Evolutionary conservation across 2,888 invertebrate species (phyloP), one percentile per base, ranked within the genome.

Genomic region (Perdita meconis): DNA sequence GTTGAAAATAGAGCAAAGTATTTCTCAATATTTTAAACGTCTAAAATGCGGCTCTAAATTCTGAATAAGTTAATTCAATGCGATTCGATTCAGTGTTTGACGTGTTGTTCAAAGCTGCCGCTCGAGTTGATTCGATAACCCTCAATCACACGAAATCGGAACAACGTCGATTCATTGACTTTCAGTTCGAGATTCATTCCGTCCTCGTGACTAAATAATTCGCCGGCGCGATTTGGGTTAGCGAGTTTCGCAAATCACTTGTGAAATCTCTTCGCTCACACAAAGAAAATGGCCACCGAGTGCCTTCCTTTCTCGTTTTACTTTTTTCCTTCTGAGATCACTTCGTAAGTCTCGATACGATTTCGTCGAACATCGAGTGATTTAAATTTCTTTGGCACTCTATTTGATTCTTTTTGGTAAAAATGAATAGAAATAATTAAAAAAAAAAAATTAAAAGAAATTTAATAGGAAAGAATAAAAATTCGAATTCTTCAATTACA

Each of bases 121-220:
- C 38, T 47, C 8, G 30, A 19, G 24, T 0, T 12, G 13, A 55
- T 26, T 13, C 55, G 68, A 65, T 65, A 61, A 42, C 38, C 47
- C 74, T 69, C 74, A 22, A 42, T 40, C 22, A 12, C n/a, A 24
- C 22, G 65, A 78, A 74, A 74, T 60, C 64, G 42, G 38, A 30
- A 13, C 38, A n/a, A 12, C 24, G 57, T 66, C 56, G 61, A 26
- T 44, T 61, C 56, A 66, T 66, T 66, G 66, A 75, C 70, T 78
- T 75, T 70, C 75, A 64, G 69, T 75, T 59, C 57, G 53, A 34
- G 42, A 77, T 67, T 56, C 44, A 67, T 59, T 64, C 34, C 34
- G 22, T 61, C 12, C 51, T 13, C 63, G 40, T 24, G 53, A 55
- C 40, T 38, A 22, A 71, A 65, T 67, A 38, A 26, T 19, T 65